These are phyloP conservation scores for Oreochromis aureus DNA, from an alignment of 2,113 vertebrate species.

Conservation along the genomic window DNA sequence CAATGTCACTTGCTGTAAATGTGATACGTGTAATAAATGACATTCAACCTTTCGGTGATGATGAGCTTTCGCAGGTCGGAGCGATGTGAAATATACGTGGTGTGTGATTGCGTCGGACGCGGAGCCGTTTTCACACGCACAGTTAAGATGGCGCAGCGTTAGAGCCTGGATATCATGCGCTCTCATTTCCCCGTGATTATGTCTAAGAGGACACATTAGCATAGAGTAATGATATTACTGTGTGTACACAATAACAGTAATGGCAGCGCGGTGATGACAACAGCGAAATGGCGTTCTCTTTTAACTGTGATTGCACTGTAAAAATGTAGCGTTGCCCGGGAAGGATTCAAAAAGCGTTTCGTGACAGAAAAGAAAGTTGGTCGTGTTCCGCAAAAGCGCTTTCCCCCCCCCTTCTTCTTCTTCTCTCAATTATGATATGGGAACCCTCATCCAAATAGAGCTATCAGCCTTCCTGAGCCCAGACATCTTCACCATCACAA, in stretches of 20 bases:
- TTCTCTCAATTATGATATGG: conserved; percentile 45
- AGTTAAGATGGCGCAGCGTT: not conserved
- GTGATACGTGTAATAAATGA: conserved; percentile 81
- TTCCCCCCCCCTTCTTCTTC: accelerated
- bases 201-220: conserved; percentile 54
- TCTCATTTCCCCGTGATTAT: conserved; percentile 44
- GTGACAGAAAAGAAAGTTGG: not conserved
- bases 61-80: conserved; percentile 65
- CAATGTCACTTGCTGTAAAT: conserved; percentile 99
- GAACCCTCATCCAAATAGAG: conserved; percentile 51
- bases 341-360: conserved; percentile 2
- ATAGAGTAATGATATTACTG: conserved; percentile 28
- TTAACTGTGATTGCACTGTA: conserved; percentile 32
- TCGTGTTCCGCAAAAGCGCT: conserved; percentile 9
- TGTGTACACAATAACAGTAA: conserved; percentile 43
- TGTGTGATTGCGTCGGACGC: conserved; percentile 28
- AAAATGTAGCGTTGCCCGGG: not conserved
- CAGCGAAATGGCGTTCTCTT: conserved; percentile 26
- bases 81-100: conserved; percentile 49
- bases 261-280: conserved; percentile 11
- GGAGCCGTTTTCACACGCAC: conserved; percentile 9
- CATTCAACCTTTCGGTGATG: conserved; percentile 77
- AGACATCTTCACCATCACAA: conserved; percentile 56
- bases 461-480: conserved; percentile 38
- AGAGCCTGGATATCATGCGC: not conserved